These are phyloP conservation scores for Petrophora chlorosata DNA, from an alignment of 2,888 invertebrate genomes.

Conservation along the genomic window DNA sequence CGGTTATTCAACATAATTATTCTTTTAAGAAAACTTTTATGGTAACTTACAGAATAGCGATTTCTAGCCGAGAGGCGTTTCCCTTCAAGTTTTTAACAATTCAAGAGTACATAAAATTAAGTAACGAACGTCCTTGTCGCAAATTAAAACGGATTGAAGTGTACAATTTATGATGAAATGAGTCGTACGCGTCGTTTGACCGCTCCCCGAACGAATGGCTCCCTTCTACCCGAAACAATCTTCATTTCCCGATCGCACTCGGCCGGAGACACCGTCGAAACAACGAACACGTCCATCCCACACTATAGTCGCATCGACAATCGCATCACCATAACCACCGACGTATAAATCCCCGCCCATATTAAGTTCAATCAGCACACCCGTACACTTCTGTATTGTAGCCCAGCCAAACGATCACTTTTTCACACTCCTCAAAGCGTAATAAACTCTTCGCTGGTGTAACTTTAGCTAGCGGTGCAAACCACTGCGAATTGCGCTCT, in stretches of 20 bases:
- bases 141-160: slow-evolving; percentile 30
- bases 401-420: no score
- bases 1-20: slow-evolving; percentile 36
- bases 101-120: slow-evolving; percentile 19
- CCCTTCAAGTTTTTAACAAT: slow-evolving; percentile 5
- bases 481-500: no score
- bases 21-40: slow-evolving; percentile 40
- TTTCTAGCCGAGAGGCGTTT: slow-evolving; percentile 11
- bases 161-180: not conserved
- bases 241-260: no score
- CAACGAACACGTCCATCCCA: slow-evolving; percentile 3
- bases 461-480: no score
- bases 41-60: slow-evolving; percentile 29
- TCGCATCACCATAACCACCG: not conserved
- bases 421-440: no score
- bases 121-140: slow-evolving; percentile 41
- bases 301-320: not conserved
- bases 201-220: no score
- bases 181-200: not conserved
- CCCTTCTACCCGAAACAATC: no score
- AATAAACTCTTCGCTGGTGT: no score
- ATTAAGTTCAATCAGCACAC: no score
- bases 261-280: no score
- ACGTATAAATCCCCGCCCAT: not conserved
- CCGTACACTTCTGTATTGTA: no score